Evolutionary conservation across 2,113 vertebrate genomes (phyloP).

Genomic region (Gracilinanus agilis): DNA sequence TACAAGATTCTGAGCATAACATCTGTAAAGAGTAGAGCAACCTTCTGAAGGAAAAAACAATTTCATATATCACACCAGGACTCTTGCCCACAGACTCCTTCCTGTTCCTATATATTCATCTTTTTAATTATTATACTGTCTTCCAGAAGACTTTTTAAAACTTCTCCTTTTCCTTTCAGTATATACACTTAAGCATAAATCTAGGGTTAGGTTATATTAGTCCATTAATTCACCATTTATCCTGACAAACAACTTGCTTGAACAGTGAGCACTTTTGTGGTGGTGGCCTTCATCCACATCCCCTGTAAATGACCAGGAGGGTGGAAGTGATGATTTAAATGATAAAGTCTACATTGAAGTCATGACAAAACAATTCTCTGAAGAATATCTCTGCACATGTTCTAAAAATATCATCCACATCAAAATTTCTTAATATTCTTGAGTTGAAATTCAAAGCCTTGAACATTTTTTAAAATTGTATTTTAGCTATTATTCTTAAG

Average conservation of each 20-base stretch:
- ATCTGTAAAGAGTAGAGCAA: not conserved
- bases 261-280: not conserved
- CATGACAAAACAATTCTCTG: not conserved
- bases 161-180: not conserved
- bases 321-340: not conserved
- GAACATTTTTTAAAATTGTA: not conserved
- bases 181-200: conserved; percentile 9
- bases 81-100: not conserved
- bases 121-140: not conserved
- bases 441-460: not conserved
- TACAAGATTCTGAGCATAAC: not conserved
- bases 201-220: not conserved
- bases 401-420: not conserved
- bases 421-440: not conserved
- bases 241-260: not conserved
- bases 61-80: conserved; percentile 6
- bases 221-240: not conserved
- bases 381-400: not conserved
- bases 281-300: not conserved
- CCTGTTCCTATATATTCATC: not conserved
- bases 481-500: not conserved
- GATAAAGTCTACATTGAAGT: not conserved
- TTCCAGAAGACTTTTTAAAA: not conserved
- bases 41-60: not conserved
- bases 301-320: not conserved